Percentiles rank a stretch among this genome's conserved stretches.
phyloP scores from a whole-genome alignment of 2,888 invertebrate species.

The Xylophagus ater region DNA sequence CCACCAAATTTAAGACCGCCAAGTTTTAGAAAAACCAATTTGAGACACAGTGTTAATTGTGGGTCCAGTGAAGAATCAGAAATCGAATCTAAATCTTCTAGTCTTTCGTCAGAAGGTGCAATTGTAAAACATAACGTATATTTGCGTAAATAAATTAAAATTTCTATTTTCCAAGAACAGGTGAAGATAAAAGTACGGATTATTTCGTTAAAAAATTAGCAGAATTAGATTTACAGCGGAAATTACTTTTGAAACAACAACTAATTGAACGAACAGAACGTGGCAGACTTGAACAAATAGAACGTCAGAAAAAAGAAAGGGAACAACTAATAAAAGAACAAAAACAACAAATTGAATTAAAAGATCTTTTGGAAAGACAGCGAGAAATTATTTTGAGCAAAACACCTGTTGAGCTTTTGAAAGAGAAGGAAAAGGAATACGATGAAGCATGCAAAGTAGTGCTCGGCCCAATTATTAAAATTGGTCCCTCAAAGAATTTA shows the following conservation, averaged over 20 bases:
- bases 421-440: no score
- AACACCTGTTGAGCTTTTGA: no score
- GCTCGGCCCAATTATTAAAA: no score
- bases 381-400: no score
- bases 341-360: constrained; percentile 78
- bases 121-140: constrained; percentile 39
- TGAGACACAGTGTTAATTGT: constrained; percentile 35
- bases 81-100: constrained; percentile 40
- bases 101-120: constrained; percentile 46
- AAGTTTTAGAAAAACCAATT: constrained; percentile 53
- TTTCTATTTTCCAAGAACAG: constrained; percentile 47
- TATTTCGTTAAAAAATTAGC: constrained; percentile 98
- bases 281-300: constrained; percentile 85
- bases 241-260: constrained; percentile 76
- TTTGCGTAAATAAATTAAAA: constrained; percentile 10
- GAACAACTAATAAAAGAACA: constrained; percentile 59
- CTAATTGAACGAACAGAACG: constrained; percentile 86
- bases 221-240: constrained; percentile 82
- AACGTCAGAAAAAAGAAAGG: constrained; percentile 75
- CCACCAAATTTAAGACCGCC: constrained; percentile 84
- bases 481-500: no score
- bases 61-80: constrained; percentile 34
- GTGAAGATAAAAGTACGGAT: constrained; percentile 93
- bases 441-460: no score
- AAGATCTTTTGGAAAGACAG: constrained; percentile 67